These are phyloP conservation scores for Penelope pileata DNA, from an alignment of 2,113 vertebrate genomes.

Conservation along the genomic window DNA sequence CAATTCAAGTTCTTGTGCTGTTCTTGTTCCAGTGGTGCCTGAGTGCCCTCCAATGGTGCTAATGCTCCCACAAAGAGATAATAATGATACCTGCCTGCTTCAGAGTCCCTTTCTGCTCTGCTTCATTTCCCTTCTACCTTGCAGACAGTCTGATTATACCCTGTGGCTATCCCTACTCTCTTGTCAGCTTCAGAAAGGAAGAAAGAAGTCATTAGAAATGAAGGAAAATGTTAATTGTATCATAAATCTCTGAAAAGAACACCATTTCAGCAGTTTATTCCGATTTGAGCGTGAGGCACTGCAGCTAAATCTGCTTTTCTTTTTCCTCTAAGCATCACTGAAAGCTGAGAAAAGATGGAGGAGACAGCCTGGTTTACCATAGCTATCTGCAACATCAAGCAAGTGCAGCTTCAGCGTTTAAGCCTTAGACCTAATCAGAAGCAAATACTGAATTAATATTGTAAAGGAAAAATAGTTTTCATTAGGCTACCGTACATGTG, in stretches of 20 bases:
- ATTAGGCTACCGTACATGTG: not conserved
- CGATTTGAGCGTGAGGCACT: slow-evolving; percentile 13
- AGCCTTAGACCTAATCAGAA: not conserved
- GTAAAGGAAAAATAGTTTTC: not conserved
- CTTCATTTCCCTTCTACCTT: slow-evolving; percentile 60
- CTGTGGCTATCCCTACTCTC: slow-evolving; percentile 40
- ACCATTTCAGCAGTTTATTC: slow-evolving; percentile 36
- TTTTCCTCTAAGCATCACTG: not conserved
- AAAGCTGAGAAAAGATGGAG: slow-evolving; percentile 10
- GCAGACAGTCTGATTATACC: slow-evolving; percentile 50
- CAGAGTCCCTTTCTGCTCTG: slow-evolving; percentile 50
- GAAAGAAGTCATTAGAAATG: slow-evolving; percentile 65
- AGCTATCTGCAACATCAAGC: not conserved
- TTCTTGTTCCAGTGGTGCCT: slow-evolving; percentile 65
- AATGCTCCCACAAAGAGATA: slow-evolving; percentile 63
- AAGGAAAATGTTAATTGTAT: slow-evolving; percentile 63
- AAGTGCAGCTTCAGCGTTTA: not conserved
- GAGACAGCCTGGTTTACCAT: not conserved
- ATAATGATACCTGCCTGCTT: slow-evolving; percentile 49
- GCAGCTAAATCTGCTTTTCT: slow-evolving; percentile 42
- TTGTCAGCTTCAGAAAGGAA: slow-evolving; percentile 54
- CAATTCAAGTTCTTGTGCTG: slow-evolving; percentile 39
- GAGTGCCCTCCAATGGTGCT: slow-evolving; percentile 71
- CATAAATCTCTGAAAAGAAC: slow-evolving; percentile 50
- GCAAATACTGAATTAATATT: not conserved